A percentile compares a stretch with the other conserved stretches of the same genome.
These are phyloP conservation scores for Synaphobranchus kaupii DNA, from an alignment of 2,797 vertebrate species.

Conservation along the genomic window DNA sequence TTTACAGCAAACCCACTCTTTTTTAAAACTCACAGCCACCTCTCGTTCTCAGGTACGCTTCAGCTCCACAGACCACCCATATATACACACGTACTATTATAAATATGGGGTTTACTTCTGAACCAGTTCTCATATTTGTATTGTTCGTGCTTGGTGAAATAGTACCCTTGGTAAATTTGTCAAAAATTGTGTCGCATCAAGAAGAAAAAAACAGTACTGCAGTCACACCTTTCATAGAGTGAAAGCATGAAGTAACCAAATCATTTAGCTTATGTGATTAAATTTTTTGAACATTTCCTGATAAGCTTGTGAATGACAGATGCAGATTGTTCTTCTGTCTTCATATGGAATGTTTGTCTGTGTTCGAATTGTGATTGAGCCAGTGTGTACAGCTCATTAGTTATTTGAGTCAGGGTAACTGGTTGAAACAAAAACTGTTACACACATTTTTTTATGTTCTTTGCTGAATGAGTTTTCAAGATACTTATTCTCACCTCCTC, in stretches of 20 bases:
- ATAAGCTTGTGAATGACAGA: no score
- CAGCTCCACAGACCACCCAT: neutral
- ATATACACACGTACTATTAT: neutral
- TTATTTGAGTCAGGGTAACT: no score
- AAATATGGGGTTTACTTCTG: neutral
- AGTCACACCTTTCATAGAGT: neutral
- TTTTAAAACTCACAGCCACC: neutral
- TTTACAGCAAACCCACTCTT: neutral
- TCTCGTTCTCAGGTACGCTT: neutral
- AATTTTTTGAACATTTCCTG: neutral
- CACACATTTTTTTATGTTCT: no score
- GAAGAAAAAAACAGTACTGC: neutral
- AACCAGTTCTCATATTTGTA: neutral
- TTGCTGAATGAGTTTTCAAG: no score
- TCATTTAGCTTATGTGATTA: neutral
- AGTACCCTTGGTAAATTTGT: neutral
- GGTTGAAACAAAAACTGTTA: no score
- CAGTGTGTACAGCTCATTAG: no score
- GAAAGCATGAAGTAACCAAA: neutral
- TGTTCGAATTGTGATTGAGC: no score
- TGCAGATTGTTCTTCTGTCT: no score
- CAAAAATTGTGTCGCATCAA: neutral
- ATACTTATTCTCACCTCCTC: no score
- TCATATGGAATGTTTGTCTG: no score
- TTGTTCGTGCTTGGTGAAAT: neutral